Percentiles rank a stretch among this genome's conserved stretches.
phyloP scores from a whole-genome alignment of 1,140 invertebrate genomes.

The Steinernema feltiae region DNA sequence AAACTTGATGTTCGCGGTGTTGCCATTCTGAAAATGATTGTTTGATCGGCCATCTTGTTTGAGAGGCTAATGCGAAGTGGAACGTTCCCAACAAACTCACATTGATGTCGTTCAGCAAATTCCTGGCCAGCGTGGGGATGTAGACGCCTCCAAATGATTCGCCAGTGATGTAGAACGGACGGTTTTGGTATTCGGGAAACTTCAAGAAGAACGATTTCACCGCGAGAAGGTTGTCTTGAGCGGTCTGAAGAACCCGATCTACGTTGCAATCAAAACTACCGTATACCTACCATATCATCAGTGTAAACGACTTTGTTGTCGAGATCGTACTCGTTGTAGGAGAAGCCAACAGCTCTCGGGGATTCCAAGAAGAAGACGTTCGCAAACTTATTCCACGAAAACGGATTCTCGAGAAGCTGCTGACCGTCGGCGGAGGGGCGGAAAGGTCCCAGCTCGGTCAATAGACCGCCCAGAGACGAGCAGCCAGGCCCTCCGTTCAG shows the following conservation, averaged over 20 bases:
- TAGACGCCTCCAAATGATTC: conserved; percentile 60
- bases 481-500: conserved; percentile 63
- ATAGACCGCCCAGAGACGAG: conserved; percentile 60
- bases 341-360: conserved; percentile 63
- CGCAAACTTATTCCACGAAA: conserved; percentile 64
- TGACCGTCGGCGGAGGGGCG: conserved; percentile 50
- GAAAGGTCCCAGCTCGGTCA: conserved; percentile 62
- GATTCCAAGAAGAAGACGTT: conserved; percentile 68
- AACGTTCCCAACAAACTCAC: no score
- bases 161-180: conserved; percentile 59
- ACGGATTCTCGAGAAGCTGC: conserved; percentile 58
- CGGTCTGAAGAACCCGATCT: conserved; percentile 24
- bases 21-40: not conserved
- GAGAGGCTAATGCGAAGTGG: no score
- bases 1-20: conserved; percentile 24
- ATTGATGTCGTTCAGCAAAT: conserved; percentile 48
- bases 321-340: conserved; percentile 54
- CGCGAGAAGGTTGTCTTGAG: conserved; percentile 60
- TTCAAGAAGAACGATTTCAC: conserved; percentile 61
- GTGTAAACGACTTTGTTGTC: conserved; percentile 21
- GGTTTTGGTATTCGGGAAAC: conserved; percentile 61
- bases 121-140: conserved; percentile 60
- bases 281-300: conserved; percentile 59
- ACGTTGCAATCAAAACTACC: conserved; percentile 50
- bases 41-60: no score